Conservation (phyloP, 2,113 vertebrate genomes). For the Ammodytes dubius region DNA sequence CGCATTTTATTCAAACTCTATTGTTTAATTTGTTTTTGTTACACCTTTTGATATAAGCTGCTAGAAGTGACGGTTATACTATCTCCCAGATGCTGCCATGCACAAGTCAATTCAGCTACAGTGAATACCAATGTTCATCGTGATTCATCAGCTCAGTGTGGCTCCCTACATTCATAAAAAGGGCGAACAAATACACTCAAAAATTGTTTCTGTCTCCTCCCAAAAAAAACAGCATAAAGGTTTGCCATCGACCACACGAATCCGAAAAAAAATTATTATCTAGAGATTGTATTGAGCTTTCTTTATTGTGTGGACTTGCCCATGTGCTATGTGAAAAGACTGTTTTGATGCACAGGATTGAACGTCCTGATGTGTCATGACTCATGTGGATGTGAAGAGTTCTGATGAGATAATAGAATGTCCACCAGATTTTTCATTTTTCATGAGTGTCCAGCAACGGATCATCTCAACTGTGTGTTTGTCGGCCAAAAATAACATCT, state of each 20-base stretch:
- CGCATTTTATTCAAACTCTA: neutral
- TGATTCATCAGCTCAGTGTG: conserved; percentile 26
- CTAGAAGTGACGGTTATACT: neutral
- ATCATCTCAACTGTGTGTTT: neutral
- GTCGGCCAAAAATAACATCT: neutral
- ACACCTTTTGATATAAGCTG: neutral
- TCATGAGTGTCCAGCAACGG: neutral
- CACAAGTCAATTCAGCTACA: neutral
- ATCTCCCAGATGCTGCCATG: conserved; percentile 6
- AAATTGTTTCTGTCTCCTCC: conserved; percentile 9
- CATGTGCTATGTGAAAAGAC: conserved; percentile 6
- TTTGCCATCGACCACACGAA: conserved; percentile 38
- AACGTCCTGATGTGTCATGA: neutral
- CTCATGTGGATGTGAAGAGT: neutral
- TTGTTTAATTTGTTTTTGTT: neutral
- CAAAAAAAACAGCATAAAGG: conserved; percentile 19
- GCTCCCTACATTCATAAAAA: conserved; percentile 16
- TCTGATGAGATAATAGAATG: neutral
- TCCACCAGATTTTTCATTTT: neutral
- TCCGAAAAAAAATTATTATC: conserved; percentile 18
- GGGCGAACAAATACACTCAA: conserved; percentile 24
- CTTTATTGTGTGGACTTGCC: conserved; percentile 7
- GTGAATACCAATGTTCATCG: neutral
- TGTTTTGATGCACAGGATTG: conserved; percentile 33
- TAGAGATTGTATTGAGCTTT: conserved; percentile 37